Percentiles rank a stretch among this genome's conserved stretches.
phyloP scores from a whole-genome alignment of 1,140 invertebrate species.

The Lanistes nyassanus region DNA sequence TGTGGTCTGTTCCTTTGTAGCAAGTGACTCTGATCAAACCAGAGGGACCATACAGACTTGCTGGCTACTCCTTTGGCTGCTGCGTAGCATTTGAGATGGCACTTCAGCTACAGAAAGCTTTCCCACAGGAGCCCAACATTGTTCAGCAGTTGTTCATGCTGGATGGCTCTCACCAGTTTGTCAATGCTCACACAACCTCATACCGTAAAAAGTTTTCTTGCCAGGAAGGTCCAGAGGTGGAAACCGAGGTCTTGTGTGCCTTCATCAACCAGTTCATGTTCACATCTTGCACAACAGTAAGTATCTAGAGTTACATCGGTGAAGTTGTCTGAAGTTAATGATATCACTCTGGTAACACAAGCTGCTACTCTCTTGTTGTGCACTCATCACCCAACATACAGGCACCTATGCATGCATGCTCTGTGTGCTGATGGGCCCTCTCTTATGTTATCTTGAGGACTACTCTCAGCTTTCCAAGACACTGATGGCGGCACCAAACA shows the following conservation, averaged over 20 bases:
- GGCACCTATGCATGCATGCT: background rate
- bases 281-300: conserved; percentile 75
- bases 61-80: conserved; percentile 95
- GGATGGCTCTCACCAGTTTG: conserved; percentile 92
- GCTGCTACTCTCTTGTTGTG: background rate
- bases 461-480: background rate
- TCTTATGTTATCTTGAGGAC: background rate
- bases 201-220: conserved; percentile 46
- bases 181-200: conserved; percentile 79
- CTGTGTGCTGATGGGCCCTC: background rate
- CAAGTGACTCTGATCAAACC: conserved; percentile 82
- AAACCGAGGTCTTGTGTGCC: conserved; percentile 80
- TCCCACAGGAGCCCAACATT: conserved; percentile 72
- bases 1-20: conserved; percentile 63
- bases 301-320: conserved; percentile 67
- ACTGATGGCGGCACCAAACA: conserved; percentile 36
- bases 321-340: background rate
- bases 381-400: background rate
- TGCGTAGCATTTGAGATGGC: conserved; percentile 94
- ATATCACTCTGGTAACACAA: background rate
- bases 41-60: conserved; percentile 84
- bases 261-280: conserved; percentile 83
- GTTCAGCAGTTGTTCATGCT: conserved; percentile 75
- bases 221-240: conserved; percentile 64
- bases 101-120: conserved; percentile 73